A percentile compares a stretch with the other conserved stretches of the same genome.
These are phyloP conservation scores for Rotaria macrura DNA, from an alignment of 2,888 invertebrate genomes.

Conservation along the genomic window DNA sequence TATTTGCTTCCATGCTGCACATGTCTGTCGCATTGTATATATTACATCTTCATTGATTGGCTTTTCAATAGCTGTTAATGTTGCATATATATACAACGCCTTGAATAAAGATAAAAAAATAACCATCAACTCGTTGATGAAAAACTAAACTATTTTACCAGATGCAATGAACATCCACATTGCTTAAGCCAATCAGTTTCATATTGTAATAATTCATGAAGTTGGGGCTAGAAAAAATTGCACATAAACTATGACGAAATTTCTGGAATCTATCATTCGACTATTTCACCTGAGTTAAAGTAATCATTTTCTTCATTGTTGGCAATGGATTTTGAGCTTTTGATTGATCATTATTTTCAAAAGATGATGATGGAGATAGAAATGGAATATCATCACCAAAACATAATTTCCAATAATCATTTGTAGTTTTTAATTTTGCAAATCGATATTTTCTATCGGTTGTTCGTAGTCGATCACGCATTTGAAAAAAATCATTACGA, in stretches of 20 bases:
- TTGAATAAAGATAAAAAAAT: background rate
- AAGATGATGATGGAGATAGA: background rate
- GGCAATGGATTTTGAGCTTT: background rate
- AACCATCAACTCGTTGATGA: background rate
- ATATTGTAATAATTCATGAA: background rate
- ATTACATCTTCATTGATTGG: background rate
- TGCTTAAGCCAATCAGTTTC: background rate
- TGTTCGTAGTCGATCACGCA: background rate
- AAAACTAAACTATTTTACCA: background rate
- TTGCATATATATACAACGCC: background rate
- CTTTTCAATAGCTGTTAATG: background rate
- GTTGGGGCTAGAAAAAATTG: background rate
- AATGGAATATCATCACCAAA: background rate
- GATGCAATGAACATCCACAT: background rate
- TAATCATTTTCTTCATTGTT: background rate
- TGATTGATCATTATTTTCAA: background rate
- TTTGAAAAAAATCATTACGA: background rate
- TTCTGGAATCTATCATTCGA: no score
- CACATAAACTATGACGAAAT: no score
- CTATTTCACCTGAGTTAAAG: background rate
- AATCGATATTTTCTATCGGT: background rate
- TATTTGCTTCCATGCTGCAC: background rate
- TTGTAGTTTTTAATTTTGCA: background rate
- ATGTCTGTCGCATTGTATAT: background rate
- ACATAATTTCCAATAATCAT: constrained; percentile 10